Evolutionary conservation across 1,140 invertebrate genomes (phyloP), one percentile per base, ranked within the genome.

Genomic region (Melanaphis sacchari): DNA sequence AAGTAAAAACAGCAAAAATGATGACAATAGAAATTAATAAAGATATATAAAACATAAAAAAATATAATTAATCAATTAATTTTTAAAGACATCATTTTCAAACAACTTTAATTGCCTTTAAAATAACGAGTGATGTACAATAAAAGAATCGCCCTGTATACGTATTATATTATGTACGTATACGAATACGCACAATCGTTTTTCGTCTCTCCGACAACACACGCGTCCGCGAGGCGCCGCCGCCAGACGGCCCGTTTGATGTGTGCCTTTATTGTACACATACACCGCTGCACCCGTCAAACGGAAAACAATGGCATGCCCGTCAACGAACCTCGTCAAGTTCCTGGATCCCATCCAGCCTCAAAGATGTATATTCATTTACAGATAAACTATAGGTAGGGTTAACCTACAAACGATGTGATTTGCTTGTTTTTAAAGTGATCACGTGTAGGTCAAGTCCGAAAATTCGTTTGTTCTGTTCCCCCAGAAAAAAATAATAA

Each of bases 221-320:
- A 9, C 46, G 87, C 18, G 43, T 52, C 49, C 22, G 31, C 87
- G 87, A 52, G 87, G 87, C 87, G 43, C 87, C 87, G 43, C 87
- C 43, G 85, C 43, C 43, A 89, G 38, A 89, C 87, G n/a, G 46
- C 54, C 36, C 88, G 88, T 90, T 90, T 90, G 88, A 90, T 90
- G 88, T 90, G 88, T 18, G 88, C 26, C 76, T 52, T 92, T 92
- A 49, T 49, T 49, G 91, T 92, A n/a, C 31, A 15, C 59, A 31
- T 66, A 46, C 43, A 46, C 43, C 43, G 46, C 46, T 49, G 76
- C 18, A 66, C 54, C 54, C 24, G 52, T 82, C 66, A 6, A 24
- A 22, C 90, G 59, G 11, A 82, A 92, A 84, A 92, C 41, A 92
- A 92, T 88, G 85, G 85, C 43, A 24, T 24, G n/a, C 43, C 76